Percentiles rank a stretch among this genome's conserved stretches.
phyloP scores from a whole-genome alignment of 2,113 vertebrate genomes.

The Setophaga kirtlandii region DNA sequence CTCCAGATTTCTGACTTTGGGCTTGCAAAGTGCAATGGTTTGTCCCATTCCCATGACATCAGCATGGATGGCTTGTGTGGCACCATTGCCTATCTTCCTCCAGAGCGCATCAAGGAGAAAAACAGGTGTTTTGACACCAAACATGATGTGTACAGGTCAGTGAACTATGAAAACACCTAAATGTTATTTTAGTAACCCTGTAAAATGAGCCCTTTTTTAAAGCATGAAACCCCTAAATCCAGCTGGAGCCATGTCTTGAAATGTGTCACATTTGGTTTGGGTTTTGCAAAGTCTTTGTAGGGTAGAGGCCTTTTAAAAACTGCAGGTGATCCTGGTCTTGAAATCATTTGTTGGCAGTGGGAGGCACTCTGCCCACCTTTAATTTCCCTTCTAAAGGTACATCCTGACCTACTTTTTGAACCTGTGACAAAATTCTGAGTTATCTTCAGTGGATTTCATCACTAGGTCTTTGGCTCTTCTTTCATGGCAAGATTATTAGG shows the following conservation, averaged over 20 bases:
- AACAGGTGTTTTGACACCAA: constrained; percentile 93
- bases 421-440: constrained; percentile 34
- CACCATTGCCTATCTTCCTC: constrained; percentile 94
- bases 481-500: background rate
- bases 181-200: background rate
- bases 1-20: constrained; percentile 95
- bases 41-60: constrained; percentile 91
- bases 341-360: background rate
- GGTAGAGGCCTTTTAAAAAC: background rate
- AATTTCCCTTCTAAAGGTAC: background rate
- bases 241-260: background rate
- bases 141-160: constrained; percentile 96
- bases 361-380: background rate
- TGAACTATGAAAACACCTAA: background rate
- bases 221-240: background rate
- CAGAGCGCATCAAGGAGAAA: constrained; percentile 95
- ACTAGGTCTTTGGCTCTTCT: background rate
- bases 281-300: background rate
- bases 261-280: background rate
- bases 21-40: constrained; percentile 93
- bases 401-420: background rate
- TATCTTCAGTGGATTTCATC: constrained; percentile 31
- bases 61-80: constrained; percentile 96
- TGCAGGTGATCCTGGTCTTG: background rate
- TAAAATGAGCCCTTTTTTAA: background rate